Conservation (phyloP, 1,140 invertebrate genomes). For the Gryllus bimaculatus region DNA sequence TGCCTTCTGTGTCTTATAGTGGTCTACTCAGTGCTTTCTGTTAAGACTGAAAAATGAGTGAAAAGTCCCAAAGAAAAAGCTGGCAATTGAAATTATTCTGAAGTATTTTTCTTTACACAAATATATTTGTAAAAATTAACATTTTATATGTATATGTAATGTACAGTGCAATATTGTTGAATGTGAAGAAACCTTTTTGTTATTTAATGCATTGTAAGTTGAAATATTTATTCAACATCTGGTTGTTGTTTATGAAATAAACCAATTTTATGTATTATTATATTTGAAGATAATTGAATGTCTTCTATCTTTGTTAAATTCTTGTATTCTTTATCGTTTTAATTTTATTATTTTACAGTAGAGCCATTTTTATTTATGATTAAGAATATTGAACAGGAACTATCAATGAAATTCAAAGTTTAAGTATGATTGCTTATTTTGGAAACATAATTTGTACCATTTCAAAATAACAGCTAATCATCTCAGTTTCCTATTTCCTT, state of each 20-base stretch:
- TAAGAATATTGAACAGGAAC: no score
- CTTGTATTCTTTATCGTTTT: no score
- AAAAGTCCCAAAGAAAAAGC: not conserved
- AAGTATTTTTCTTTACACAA: not conserved
- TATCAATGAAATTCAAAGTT: no score
- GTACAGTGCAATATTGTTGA: not conserved
- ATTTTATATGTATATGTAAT: not conserved
- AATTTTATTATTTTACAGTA: no score
- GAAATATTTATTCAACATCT: not conserved
- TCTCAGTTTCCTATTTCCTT: no score
- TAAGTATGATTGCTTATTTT: no score
- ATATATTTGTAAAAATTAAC: not conserved
- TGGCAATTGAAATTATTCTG: not conserved
- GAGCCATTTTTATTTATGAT: no score
- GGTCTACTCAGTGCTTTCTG: not conserved
- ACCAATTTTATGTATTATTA: not conserved
- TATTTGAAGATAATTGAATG: no score
- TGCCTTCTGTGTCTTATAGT: no score
- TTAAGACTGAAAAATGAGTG: not conserved
- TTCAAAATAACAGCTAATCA: no score
- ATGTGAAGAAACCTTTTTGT: not conserved
- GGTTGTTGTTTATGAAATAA: not conserved
- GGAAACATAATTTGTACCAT: no score
- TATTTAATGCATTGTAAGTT: not conserved
- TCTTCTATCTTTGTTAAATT: no score